Evolutionary conservation across 2,113 vertebrate genomes (phyloP), one percentile per base, ranked within the genome.

Genomic region (Xiphorhynchus elegans): DNA sequence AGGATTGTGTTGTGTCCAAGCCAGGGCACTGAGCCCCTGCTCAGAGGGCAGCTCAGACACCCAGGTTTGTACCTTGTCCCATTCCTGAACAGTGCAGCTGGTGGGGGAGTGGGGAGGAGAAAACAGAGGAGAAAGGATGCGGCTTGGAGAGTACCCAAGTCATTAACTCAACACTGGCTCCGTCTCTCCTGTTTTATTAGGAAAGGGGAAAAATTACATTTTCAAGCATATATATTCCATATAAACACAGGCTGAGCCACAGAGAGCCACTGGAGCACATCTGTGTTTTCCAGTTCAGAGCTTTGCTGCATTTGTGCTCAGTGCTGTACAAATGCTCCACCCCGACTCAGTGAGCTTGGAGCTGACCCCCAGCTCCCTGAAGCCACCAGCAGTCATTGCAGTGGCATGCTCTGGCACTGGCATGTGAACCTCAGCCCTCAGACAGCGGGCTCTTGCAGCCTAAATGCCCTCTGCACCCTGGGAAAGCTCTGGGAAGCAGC

Each of bases 11-110:
- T 9, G 16, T 14, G 29, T 2, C 42, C n/a, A 8, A 49, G 72
- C 17, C 68, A 11, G 19, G n/a, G 17, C 16, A 42, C 24, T 46
- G 33, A 55, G 42, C 8, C 20, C 10, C 55, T 13, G 37, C 63
- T 52, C 29, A 11, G 17, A 11, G 25, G 2, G 12, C n/a, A 21
- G 66, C 64, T 44, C 75, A 6, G 77, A 28, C 2, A 10, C 56
- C n/a, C 28, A 23, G 47, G 35, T 64, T 42, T 31, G 33, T 6
- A 31, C 39, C 25, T 37, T 3, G 6, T 8, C 35, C 60, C 73
- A 0, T 5, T 8, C 1, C 4, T 20, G 74, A 58, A 14, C 11
- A 5, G 14, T 2, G 35, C 52, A 31, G 56, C 46, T 35, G 44
- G 7, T 2, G 37, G 24, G 37, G 75, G 33, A 47, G 15, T 3